Evolutionary conservation across 2,888 invertebrate species (phyloP), one percentile per base, ranked within the genome.

Genomic region (Deilephila elpenor): DNA sequence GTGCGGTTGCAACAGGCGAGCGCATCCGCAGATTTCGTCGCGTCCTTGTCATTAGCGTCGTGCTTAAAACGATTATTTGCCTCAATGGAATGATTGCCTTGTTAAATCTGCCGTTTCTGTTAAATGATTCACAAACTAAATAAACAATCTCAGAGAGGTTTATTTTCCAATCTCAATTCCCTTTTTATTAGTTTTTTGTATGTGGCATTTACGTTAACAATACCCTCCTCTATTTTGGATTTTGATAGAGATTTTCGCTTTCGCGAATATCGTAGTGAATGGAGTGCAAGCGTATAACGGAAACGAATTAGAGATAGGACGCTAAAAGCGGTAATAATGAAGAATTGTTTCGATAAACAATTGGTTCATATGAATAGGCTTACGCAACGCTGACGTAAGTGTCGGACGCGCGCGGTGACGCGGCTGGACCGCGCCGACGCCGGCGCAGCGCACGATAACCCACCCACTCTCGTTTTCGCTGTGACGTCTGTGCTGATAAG

Each of bases 381-480:
- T 87, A 84, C 83, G 85, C 83, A 86, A 85, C 80, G 81, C 85
- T 87, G 85, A 88, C 87, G 86, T 85, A 82, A 81, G 82, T 80
- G 79, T 78, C 80, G 79, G 82, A 82, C 82, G 82, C 78, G 82
- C 78, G 74, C 76, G 74, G 83, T 88, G 88, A 88, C 87, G 89
- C 79, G 80, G 76, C 77, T 77, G 80, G 83, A 79, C 80, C 77
- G 67, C 74, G 71, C 73, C 76, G 81, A 82, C 86, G 85, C 87
- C 80, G 80, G 83, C 87, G 87, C 86, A 82, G 71, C 73, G 78
- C 79, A 77, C 83, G 87, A 86, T 88, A 87, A 71, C 37, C 88
- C 86, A 85, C 89, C 88, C 86, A 91, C 92, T 91, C 89, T 90
- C 88, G 84, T 80, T 90, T 88, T 88, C 87, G 78, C 80, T 79